Evolutionary conservation across 2,888 invertebrate genomes (phyloP), one percentile per base, ranked within the genome.

Genomic region (Ectropis crepuscularia): DNA sequence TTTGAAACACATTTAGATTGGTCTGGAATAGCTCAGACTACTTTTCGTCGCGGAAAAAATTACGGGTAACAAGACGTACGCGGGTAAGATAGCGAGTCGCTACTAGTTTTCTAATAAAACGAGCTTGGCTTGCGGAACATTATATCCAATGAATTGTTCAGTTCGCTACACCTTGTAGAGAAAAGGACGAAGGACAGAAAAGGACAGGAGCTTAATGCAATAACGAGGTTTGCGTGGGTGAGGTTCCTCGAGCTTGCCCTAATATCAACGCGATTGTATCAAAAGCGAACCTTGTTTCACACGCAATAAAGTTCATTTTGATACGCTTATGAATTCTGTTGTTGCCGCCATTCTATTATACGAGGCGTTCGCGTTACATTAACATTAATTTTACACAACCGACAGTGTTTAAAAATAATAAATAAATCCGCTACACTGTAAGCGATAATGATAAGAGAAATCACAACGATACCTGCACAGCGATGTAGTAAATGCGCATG

Each of bases 131-230:
- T 38, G 43, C 28, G 16, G 10, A 28, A 47, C 53, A 59, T 54
- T 37, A 38, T 41, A 47, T 49, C 54, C 37, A 50, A 50, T 55
- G 55, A 39, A 61, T 46, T 57, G 46, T 57, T 53, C 11, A 42
- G 42, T 48, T 28, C 51, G 51, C 53, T 55, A 55, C 57, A 53
- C 48, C 62, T 47, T 39, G 9, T 47, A 63, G 47, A 67, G 72
- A 75, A 70, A 71, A 63, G 60, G 72, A 69, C 68, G 63, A 63
- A 73, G 57, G 61, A 65, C 61, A 53, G 62, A 74, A 72, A 77
- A 70, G 70, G 75, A 78, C 69, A 69, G 72, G 65, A 67, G 71
- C 65, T 73, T 59, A 61, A 63, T 67, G 71, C 69, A 74, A 72
- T 74, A 72, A 75, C 73, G 65, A 74, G 69, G 68, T 61, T 63